Evolutionary conservation across 1,140 invertebrate genomes (phyloP), one percentile per base, ranked within the genome.

Genomic region (Caenorhabditis brenneri): DNA sequence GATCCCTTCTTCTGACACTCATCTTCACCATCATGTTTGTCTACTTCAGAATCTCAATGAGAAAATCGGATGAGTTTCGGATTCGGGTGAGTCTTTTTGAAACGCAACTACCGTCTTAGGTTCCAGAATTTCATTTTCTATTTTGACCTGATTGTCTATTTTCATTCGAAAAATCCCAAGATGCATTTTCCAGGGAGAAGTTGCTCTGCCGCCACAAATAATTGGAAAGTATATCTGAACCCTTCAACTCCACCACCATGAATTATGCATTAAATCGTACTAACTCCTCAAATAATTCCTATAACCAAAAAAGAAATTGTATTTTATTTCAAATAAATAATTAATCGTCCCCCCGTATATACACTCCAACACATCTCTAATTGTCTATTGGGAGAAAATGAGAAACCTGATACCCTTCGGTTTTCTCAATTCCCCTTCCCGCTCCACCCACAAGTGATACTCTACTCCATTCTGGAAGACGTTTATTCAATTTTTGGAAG

Each of bases 181-280:
- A 58, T 27, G 5, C n/a, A 27, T 51, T 15, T 51, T 65, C 10
- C 65, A 74, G 65, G 65, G 65, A 74, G 65, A 74, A 74, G 65
- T 74, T 24, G 65, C 65, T 1, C 36, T 74, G 15, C 65, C 65
- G n/a, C 65, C 65, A 27, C 65, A 74, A 16, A 74, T 74, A 27
- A 74, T 74, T 74, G 65, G 65, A 39, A 74, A 74, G 65, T 74
- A 42, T 46, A 74, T 74, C 15, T 74, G 22, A 74, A n/a, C n/a
- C n/a, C n/a, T 27, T 12, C 4, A 12, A 36, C 3, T 36, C 19
- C 12, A 42, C 12, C 39, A 6, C 5, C 12, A 42, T 12, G 39
- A 42, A 42, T 42, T 42, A 12, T 42, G 42, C 1, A 46, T n/a
- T 19, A 51, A 51, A 51, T 51, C 49, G 49, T 51, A 51, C 3